phyloP scores from a whole-genome alignment of 2,113 vertebrate genomes.

The Macroglossus sobrinus region DNA sequence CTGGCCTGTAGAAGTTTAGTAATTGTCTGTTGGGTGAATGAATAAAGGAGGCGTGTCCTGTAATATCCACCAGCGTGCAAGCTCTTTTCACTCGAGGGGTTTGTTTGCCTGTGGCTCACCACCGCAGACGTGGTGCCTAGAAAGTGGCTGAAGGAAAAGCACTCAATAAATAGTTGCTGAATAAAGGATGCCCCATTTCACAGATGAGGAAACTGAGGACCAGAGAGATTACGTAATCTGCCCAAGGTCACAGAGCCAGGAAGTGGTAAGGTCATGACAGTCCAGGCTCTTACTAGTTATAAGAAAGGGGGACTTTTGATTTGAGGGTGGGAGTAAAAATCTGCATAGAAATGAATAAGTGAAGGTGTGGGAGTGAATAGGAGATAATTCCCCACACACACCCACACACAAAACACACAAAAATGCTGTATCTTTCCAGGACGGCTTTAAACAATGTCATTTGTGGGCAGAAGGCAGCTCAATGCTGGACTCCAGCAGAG shows the following conservation, averaged over 20 bases:
- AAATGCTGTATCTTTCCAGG: neutral
- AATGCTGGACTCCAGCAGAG: neutral
- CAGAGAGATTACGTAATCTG: neutral
- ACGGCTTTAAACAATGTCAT: neutral
- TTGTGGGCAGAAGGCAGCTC: neutral
- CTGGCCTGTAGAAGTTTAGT: neutral
- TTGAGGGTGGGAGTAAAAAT: neutral
- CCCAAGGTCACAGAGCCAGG: neutral
- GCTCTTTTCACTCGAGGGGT: neutral
- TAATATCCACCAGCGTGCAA: neutral
- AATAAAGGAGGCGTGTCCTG: neutral
- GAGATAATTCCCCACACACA: neutral
- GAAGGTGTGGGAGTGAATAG: neutral
- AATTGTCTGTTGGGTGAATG: neutral
- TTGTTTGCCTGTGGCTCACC: neutral
- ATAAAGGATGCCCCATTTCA: neutral
- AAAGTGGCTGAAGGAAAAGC: neutral
- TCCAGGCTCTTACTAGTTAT: neutral
- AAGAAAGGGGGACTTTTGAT: neutral
- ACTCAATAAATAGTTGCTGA: neutral
- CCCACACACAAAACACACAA: neutral
- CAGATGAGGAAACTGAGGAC: neutral
- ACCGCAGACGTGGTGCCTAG: neutral
- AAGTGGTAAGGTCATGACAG: neutral
- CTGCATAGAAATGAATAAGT: neutral